Percentiles rank a stretch among this genome's conserved stretches.
These are phyloP conservation scores for Phycodurus eques DNA, from an alignment of 2,113 vertebrate species.

Conservation along the genomic window DNA sequence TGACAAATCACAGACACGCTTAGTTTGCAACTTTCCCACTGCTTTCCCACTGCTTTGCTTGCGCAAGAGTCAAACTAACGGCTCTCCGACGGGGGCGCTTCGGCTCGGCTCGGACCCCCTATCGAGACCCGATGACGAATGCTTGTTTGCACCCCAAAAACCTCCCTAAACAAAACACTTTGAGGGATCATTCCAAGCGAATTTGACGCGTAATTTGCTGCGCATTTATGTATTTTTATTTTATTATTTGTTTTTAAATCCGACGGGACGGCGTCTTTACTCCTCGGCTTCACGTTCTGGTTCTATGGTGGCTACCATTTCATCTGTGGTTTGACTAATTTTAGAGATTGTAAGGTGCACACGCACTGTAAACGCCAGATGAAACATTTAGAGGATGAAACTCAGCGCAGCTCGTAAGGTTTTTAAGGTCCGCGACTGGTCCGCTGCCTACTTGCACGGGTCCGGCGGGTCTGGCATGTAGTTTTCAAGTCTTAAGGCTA, in stretches of 20 bases:
- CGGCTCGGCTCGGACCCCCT: neutral
- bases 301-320: neutral
- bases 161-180: neutral
- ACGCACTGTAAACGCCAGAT: neutral
- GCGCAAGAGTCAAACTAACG: neutral
- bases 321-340: neutral
- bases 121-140: neutral
- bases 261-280: neutral
- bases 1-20: neutral
- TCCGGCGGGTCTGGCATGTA: constrained; percentile 17
- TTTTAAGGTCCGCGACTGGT: neutral
- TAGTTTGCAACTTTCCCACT: neutral
- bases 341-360: neutral
- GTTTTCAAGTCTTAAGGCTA: neutral
- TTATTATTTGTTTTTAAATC: neutral
- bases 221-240: too few relatives aligned
- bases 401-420: neutral
- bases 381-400: neutral
- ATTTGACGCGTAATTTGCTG: too few relatives aligned
- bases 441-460: neutral
- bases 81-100: neutral
- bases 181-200: too few relatives aligned
- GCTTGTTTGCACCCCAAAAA: neutral
- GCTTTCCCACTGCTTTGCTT: neutral
- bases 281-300: neutral